Conservation (phyloP, 2,113 vertebrate genomes). For the Alexandromys fortis region DNA sequence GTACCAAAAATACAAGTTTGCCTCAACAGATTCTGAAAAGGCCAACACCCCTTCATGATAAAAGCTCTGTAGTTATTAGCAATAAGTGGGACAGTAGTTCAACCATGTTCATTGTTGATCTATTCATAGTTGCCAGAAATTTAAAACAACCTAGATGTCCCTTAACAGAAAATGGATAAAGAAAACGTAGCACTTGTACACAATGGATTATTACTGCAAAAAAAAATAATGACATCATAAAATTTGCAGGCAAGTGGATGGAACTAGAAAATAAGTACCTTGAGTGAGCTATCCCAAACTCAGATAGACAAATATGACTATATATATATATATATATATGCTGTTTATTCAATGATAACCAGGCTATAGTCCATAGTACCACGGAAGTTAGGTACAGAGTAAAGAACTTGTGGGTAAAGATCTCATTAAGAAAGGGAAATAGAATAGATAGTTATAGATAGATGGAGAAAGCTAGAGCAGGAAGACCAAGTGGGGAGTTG, state of each 20-base stretch:
- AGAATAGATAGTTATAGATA: too few relatives aligned
- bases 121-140: neutral
- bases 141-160: neutral
- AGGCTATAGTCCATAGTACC: too few relatives aligned
- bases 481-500: too few relatives aligned
- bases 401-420: neutral
- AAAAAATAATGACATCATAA: neutral
- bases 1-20: neutral
- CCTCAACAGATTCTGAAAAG: neutral
- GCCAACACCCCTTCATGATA: neutral
- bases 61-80: neutral
- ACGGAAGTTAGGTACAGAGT: neutral
- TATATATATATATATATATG: neutral
- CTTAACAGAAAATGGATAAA: neutral
- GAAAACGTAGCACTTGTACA: neutral
- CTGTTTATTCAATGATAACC: neutral
- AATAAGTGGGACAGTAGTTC: neutral
- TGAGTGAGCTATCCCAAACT: neutral
- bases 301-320: neutral
- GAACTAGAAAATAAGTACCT: neutral
- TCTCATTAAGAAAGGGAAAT: neutral
- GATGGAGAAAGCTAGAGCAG: too few relatives aligned
- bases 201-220: neutral
- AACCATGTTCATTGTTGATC: neutral
- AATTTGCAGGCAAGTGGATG: neutral